Base-by-base conservation (phyloP, 1,140 invertebrate species). In the Eurosta solidaginis region DNA sequence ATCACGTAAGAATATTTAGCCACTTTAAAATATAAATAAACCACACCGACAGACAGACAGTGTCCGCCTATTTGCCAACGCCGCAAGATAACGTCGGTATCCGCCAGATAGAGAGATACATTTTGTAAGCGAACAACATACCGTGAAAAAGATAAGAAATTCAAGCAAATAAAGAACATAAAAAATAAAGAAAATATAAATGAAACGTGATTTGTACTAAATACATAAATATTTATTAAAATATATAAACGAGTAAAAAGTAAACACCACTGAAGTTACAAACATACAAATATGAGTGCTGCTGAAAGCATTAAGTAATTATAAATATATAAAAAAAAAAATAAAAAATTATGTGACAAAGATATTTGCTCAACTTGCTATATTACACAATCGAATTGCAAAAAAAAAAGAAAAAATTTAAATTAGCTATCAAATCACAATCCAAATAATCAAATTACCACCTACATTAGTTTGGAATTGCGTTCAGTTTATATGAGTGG, bases 11-110 rank as follows among this genome's bases (percentile, higher is more conserved):
- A 29, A 68, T 68, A 20, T 33, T 20, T 29, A 63, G 17, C 33
- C 33, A n/a, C 59, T 9, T 54, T 68, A 68, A 63, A 68, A 68
- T 68, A 68, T 68, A 68, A 68, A 68, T 68, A 68, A 68, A 68
- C n/a, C 36, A 68, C 59, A 68, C 2, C 59, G n/a, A 40, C 29
- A 14, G 59, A 10, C 25, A 9, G 49, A 25, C 50, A 10, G 22
- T 27, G 54, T 33, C 27, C 22, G 59, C 14, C 29, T 68, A 68
- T 68, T 63, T 20, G 59, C 59, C 33, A 63, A 17, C 59, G 33
- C 59, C 27, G n/a, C 22, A 20, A 40, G 33, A 68, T 68, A 68
- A 40, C 59, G 17, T n/a, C n/a, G n/a, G n/a, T 40, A 36, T 40
- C 33, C 59, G 33, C 9, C 59, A 68, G 59, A 68, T n/a, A n/a